Conservation (phyloP, 2,113 vertebrate genomes). For the Aptenodytes forsteri region DNA sequence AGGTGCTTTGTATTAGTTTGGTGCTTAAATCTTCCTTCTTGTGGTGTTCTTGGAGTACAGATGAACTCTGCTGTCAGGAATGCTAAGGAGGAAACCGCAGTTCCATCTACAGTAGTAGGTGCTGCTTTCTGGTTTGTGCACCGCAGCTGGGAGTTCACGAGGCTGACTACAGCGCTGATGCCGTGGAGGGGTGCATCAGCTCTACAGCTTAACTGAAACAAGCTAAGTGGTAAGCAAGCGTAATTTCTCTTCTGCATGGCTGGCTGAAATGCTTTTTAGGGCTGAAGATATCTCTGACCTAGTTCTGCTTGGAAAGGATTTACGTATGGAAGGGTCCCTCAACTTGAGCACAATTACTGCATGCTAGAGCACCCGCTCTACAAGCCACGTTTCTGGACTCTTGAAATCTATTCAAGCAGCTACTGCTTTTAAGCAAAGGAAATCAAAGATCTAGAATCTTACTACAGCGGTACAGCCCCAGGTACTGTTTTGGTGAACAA, state of each 20-base stretch:
- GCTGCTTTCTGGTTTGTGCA: neutral
- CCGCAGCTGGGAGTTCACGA: fast-evolving
- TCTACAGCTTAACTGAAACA: neutral
- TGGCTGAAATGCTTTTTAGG: neutral
- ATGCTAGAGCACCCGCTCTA: neutral
- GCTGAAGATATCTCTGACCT: neutral
- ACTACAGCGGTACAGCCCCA: neutral
- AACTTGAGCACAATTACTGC: neutral
- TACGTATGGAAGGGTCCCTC: neutral
- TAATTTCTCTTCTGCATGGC: neutral
- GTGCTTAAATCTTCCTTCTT: neutral
- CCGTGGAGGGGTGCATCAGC: neutral
- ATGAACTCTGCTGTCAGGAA: neutral
- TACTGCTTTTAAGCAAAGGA: neutral
- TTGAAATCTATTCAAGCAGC: neutral
- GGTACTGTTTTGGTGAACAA: neutral
- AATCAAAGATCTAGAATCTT: neutral
- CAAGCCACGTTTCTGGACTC: neutral
- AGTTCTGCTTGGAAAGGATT: constrained; percentile 27
- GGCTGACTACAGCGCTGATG: neutral
- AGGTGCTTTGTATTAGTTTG: neutral
- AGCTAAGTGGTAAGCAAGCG: neutral
- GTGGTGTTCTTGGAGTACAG: neutral
- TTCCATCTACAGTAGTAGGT: neutral
- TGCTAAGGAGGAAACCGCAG: fast-evolving